These are phyloP conservation scores for Salvelinus fontinalis DNA, from an alignment of 2,113 vertebrate species.

Conservation along the genomic window DNA sequence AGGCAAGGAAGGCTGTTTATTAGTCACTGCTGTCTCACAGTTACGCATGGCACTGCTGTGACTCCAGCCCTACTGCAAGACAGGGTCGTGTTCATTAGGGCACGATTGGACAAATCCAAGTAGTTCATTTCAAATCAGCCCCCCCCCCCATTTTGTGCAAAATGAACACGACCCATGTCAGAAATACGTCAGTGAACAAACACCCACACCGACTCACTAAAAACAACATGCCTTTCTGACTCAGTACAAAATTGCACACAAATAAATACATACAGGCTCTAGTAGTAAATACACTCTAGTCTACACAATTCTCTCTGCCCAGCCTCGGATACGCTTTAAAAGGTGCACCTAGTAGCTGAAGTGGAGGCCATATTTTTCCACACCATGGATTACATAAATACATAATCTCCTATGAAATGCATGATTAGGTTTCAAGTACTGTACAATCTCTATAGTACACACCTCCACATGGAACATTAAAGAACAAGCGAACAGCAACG, in stretches of 20 bases:
- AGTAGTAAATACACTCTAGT: neutral
- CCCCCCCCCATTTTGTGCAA: too few species aligned
- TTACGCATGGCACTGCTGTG: neutral
- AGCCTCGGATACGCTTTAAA: neutral
- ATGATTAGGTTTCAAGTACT: neutral
- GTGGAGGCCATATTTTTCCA: neutral
- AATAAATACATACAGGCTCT: neutral
- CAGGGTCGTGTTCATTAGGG: too few species aligned
- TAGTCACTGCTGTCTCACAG: neutral
- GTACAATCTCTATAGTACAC: neutral
- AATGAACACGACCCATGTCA: neutral
- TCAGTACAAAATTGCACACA: constrained; percentile 1
- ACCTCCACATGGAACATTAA: neutral
- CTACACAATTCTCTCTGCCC: neutral
- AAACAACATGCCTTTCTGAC: constrained; percentile 1
- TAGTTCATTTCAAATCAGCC: too few species aligned
- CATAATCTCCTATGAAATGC: neutral
- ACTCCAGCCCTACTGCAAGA: neutral
- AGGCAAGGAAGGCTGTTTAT: neutral
- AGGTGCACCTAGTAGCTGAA: neutral
- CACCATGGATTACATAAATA: neutral
- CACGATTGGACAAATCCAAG: too few species aligned
- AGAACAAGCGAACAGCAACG: neutral
- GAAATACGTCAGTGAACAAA: neutral
- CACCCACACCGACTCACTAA: neutral